Evolutionary conservation across 2,888 invertebrate species (phyloP).

Genomic region (Invenusta paracnida): DNA sequence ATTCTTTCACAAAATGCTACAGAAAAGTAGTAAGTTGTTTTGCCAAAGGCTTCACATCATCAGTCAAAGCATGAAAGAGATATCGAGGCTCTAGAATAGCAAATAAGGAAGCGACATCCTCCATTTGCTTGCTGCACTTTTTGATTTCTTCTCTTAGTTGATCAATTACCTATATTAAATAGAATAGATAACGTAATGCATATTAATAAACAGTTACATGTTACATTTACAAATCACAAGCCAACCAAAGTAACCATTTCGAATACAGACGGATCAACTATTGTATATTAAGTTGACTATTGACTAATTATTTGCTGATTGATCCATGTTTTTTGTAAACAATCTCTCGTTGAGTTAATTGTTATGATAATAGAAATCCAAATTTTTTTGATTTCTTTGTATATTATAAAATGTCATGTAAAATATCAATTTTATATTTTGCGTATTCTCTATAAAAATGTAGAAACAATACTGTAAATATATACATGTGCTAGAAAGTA

Average conservation of each 20-base stretch:
- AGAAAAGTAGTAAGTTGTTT: no score
- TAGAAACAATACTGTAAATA: not conserved
- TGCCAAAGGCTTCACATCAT: no score
- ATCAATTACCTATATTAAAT: no score
- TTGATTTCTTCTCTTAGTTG: no score
- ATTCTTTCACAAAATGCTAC: no score
- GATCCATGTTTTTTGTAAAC: not conserved
- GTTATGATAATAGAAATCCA: not conserved
- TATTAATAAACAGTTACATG: no score
- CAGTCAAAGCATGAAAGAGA: no score
- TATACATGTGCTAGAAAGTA: not conserved
- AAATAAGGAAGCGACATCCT: no score
- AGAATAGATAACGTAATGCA: no score
- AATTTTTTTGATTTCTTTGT: not conserved
- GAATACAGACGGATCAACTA: not conserved
- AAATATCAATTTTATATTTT: not conserved
- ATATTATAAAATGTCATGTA: not conserved
- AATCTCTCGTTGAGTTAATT: not conserved
- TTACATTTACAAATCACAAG: not conserved
- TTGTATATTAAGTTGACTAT: not conserved
- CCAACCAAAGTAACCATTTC: not conserved
- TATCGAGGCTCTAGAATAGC: no score
- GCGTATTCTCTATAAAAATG: not conserved
- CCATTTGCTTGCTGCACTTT: no score
- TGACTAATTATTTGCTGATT: not conserved